These are phyloP conservation scores for Cryptotermes secundus DNA, from an alignment of 1,140 invertebrate species.

Conservation along the genomic window DNA sequence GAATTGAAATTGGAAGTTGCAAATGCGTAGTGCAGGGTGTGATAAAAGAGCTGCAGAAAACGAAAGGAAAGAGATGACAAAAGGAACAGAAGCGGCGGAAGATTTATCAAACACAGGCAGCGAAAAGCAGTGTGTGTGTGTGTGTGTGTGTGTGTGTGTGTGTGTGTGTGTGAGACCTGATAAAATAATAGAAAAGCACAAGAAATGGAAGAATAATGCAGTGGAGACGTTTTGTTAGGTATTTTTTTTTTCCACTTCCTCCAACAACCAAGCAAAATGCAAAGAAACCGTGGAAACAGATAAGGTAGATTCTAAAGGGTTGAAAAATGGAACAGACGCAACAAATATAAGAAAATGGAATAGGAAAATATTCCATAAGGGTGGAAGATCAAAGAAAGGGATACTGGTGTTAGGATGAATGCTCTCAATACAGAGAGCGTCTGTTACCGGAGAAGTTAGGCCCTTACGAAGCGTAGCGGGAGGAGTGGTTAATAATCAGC, in stretches of 20 bases:
- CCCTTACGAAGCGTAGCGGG: no score
- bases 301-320: no score
- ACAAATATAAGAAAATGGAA: neutral
- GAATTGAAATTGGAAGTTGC: conserved; percentile 9
- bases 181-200: neutral
- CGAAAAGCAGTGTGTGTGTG: neutral
- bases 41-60: neutral
- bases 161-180: neutral
- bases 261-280: neutral
- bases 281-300: neutral
- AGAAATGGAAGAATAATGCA: neutral
- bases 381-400: neutral
- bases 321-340: neutral
- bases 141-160: neutral
- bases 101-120: neutral
- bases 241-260: neutral
- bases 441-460: no score
- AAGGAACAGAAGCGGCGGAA: neutral
- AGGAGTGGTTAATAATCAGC: neutral
- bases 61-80: neutral
- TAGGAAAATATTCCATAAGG: neutral
- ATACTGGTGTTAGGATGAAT: neutral
- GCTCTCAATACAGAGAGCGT: no score
- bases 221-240: neutral
- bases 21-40: neutral